Evolutionary conservation across 2,888 invertebrate genomes (phyloP).

Genomic region (Merodon equestris): DNA sequence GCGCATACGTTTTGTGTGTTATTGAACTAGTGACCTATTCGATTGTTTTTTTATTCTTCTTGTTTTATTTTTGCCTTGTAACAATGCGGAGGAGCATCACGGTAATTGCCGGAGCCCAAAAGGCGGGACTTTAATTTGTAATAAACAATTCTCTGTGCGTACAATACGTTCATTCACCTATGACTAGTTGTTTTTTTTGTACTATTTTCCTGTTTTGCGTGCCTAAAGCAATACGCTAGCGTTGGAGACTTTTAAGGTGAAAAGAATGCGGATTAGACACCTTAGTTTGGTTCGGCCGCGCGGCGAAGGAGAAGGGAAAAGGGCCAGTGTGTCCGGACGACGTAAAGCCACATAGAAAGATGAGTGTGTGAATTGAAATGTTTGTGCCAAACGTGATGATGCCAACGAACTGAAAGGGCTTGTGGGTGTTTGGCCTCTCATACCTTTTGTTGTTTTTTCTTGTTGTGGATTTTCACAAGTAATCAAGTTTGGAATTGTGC

Average conservation of each 20-base stretch:
- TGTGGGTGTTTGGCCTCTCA: conserved; percentile 41
- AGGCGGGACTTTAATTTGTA: conserved; percentile 51
- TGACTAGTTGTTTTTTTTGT: conserved; percentile 28
- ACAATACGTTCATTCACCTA: conserved; percentile 61
- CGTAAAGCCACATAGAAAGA: conserved; percentile 9
- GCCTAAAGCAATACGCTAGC: conserved; percentile 43
- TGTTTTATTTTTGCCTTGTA: conserved; percentile 17
- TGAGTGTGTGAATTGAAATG: conserved; percentile 42
- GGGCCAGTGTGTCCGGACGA: conserved; percentile 37
- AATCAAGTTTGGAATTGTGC: conserved; percentile 35
- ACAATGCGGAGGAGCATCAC: conserved; percentile 13
- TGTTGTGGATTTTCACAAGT: conserved; percentile 26
- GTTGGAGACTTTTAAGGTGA: conserved; percentile 55
- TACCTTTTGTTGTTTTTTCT: conserved; percentile 5
- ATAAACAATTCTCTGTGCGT: conserved; percentile 65
- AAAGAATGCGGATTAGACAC: conserved; percentile 54
- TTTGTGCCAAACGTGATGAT: conserved; percentile 24
- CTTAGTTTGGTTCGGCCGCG: conserved; percentile 1
- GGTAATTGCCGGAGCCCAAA: conserved; percentile 32
- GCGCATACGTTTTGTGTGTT: conserved; percentile 48
- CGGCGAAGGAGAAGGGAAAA: conserved; percentile 30
- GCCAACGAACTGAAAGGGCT: conserved; percentile 55
- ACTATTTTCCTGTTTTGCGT: conserved; percentile 34
- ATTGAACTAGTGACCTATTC: conserved; percentile 66
- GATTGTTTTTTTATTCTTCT: conserved; percentile 27